Percentiles rank a stretch among this genome's conserved stretches.
phyloP scores from a whole-genome alignment of 2,888 invertebrate species.

The Drosophila maculinotata region DNA sequence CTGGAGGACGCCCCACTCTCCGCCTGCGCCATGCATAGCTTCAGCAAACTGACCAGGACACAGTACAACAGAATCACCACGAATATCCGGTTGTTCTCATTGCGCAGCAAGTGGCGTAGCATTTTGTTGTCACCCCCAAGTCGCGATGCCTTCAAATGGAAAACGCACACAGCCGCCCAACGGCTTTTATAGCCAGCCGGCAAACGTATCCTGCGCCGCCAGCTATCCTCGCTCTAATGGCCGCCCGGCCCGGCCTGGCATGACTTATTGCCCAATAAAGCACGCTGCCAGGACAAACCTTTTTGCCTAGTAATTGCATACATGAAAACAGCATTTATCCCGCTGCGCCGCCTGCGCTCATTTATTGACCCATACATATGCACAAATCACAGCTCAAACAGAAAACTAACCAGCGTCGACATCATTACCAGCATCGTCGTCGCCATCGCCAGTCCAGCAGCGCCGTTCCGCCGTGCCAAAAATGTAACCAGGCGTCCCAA shows the following conservation, averaged over 20 bases:
- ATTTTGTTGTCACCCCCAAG: conserved; percentile 49
- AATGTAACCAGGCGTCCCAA: conserved; percentile 62
- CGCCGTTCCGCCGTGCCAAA: conserved; percentile 57
- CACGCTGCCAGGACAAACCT: conserved; percentile 43
- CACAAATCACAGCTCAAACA: conserved; percentile 42
- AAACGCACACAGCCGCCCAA: conserved; percentile 31
- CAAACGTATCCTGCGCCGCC: conserved; percentile 19
- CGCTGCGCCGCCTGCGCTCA: conserved; percentile 49
- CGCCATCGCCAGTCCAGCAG: conserved; percentile 25
- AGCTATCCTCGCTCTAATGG: conserved; percentile 51
- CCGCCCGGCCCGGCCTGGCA: conserved; percentile 19
- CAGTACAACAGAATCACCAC: conserved; percentile 67
- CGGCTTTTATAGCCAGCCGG: conserved; percentile 55
- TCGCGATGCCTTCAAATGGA: conserved; percentile 44
- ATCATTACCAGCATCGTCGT: conserved; percentile 22
- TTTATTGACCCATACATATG: conserved; percentile 34
- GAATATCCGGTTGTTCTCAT: conserved; percentile 61
- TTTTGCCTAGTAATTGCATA: conserved; percentile 76
- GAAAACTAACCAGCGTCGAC: conserved; percentile 28
- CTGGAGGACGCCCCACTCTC: conserved; percentile 60
- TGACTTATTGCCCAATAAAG: conserved; percentile 77
- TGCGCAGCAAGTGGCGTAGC: conserved; percentile 61
- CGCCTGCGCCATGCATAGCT: conserved; percentile 60
- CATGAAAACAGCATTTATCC: conserved; percentile 74
- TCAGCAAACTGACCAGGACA: conserved; percentile 60